Conservation (phyloP, 2,888 invertebrate species). For the Boloria euphrosyne region DNA sequence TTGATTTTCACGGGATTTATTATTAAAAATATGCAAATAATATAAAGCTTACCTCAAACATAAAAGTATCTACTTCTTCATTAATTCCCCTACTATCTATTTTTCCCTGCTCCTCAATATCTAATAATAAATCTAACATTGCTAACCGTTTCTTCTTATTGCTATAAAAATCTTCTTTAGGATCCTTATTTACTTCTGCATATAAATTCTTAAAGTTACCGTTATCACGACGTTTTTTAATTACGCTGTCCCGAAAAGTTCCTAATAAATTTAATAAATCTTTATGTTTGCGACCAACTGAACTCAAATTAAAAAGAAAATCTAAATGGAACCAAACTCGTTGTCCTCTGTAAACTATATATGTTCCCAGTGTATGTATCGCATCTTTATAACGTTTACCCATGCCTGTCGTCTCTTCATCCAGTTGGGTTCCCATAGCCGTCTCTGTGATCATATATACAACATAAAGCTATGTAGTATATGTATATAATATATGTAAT, state of each 20-base stretch:
- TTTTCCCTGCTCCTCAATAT: constrained; percentile 68
- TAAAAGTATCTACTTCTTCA: constrained; percentile 57
- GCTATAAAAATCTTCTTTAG: constrained; percentile 29
- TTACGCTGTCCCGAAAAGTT: constrained; percentile 54
- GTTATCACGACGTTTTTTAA: constrained; percentile 46
- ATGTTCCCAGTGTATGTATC: constrained; percentile 73
- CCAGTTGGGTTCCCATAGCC: constrained; percentile 86
- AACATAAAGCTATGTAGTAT: no score
- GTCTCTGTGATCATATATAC: constrained; percentile 71
- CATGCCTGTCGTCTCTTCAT: constrained; percentile 57
- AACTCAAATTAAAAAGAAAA: constrained; percentile 78
- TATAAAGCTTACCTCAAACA: constrained; percentile 77
- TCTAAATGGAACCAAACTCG: constrained; percentile 82
- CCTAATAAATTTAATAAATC: constrained; percentile 59
- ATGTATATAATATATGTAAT: no score
- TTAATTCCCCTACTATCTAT: constrained; percentile 79
- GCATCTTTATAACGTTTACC: constrained; percentile 82
- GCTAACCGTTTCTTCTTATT: constrained; percentile 66
- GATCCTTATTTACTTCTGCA: constrained; percentile 38
- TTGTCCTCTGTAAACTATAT: constrained; percentile 62
- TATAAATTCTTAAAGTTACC: constrained; percentile 49
- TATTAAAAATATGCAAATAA: no score
- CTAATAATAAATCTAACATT: constrained; percentile 78
- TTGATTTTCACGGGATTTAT: no score
- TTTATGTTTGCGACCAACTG: constrained; percentile 74